Conservation (phyloP, 2,888 invertebrate species). For the Drosophila monieri region DNA sequence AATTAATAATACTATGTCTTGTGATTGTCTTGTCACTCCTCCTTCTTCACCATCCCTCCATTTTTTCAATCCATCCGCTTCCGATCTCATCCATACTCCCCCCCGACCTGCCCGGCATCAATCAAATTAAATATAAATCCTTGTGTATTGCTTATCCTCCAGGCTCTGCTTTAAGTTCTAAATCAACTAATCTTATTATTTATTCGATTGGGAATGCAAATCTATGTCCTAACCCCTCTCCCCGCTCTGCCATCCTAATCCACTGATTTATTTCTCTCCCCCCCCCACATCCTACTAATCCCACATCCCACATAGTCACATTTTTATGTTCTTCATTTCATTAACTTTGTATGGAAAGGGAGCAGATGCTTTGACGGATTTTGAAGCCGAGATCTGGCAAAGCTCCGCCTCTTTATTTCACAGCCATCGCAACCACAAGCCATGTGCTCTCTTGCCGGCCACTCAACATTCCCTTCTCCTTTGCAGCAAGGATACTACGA, state of each 20-base stretch:
- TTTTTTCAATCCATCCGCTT: conserved; percentile 17
- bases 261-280: background rate
- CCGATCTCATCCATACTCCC: conserved; percentile 25
- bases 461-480: conserved; percentile 17
- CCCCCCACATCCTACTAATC: background rate
- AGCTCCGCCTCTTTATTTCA: conserved; percentile 9
- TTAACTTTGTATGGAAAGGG: conserved; percentile 2
- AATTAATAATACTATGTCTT: conserved; percentile 16
- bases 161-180: conserved; percentile 36
- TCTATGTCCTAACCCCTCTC: too few relatives aligned
- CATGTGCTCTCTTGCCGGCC: background rate
- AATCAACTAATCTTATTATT: conserved; percentile 6
- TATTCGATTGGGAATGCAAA: conserved; percentile 6
- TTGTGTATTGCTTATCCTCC: conserved; percentile 41
- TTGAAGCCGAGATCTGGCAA: conserved; percentile 12
- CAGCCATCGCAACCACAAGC: conserved; percentile 6
- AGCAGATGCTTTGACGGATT: conserved; percentile 19
- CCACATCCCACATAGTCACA: conserved; percentile 15
- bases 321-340: conserved; percentile 7
- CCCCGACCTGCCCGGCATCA: background rate
- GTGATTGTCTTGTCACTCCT: conserved; percentile 7
- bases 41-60: conserved; percentile 3
- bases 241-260: background rate
- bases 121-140: conserved; percentile 18
- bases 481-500: conserved; percentile 87